Evolutionary conservation across 2,888 invertebrate genomes (phyloP).

Genomic region (Achlya flavicornis): DNA sequence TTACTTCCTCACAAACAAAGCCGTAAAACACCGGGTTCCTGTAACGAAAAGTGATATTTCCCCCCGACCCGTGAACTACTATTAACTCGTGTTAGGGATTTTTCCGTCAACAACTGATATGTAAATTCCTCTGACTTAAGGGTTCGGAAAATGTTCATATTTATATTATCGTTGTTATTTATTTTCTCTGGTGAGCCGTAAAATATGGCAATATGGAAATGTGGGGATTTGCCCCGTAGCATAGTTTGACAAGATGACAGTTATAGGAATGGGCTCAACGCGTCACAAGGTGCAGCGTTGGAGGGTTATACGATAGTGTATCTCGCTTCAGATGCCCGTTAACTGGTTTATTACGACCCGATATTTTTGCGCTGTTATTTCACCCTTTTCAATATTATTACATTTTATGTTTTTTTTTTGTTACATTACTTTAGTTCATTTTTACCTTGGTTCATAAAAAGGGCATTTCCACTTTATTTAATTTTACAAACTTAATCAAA

Average conservation of each 20-base stretch:
- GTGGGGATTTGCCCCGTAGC: conserved; percentile 71
- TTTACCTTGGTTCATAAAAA: conserved; percentile 13
- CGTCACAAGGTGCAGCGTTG: conserved; percentile 29
- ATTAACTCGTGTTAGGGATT: conserved; percentile 69
- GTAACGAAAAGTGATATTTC: conserved; percentile 51
- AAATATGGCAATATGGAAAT: conserved; percentile 81
- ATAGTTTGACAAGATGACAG: conserved; percentile 82
- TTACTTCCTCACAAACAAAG: conserved; percentile 17
- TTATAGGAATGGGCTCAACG: conserved; percentile 57
- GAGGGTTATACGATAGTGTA: conserved; percentile 43
- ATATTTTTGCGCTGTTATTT: conserved; percentile 49
- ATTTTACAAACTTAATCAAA: not conserved
- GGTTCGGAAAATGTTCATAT: conserved; percentile 75
- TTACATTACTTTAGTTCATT: conserved; percentile 2
- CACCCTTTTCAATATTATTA: conserved; percentile 46
- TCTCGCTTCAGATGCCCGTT: conserved; percentile 50
- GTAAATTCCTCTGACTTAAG: conserved; percentile 76
- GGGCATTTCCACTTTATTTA: conserved; percentile 19
- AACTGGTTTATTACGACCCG: conserved; percentile 68
- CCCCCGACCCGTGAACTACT: conserved; percentile 48
- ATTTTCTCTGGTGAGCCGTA: conserved; percentile 79
- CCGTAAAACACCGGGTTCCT: conserved; percentile 18
- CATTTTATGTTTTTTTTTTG: conserved; percentile 47
- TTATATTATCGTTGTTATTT: conserved; percentile 80
- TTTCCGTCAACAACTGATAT: conserved; percentile 78